Conservation (phyloP, 2,888 invertebrate genomes). For the Gasteruption jaculator region DNA sequence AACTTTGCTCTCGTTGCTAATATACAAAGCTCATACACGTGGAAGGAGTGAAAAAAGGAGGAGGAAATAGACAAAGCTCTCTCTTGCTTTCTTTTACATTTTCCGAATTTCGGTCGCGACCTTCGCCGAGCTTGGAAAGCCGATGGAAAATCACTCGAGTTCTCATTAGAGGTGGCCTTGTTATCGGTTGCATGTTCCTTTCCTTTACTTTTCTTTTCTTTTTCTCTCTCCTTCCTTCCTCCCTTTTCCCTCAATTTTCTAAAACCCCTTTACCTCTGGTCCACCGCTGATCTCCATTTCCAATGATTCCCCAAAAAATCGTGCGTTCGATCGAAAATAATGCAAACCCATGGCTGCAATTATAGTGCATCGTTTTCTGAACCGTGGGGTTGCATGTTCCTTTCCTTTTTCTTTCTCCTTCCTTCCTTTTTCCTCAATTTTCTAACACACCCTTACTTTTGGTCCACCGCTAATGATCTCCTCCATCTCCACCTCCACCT, state of each 20-base stretch:
- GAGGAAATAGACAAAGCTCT: conserved; percentile 13
- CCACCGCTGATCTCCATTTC: too few relatives aligned
- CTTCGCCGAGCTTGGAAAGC: conserved; percentile 32
- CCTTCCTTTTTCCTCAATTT: neutral
- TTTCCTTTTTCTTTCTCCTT: neutral
- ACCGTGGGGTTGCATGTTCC: too few relatives aligned
- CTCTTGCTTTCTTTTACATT: conserved; percentile 22
- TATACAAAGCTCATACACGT: too few relatives aligned
- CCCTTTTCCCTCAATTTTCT: neutral
- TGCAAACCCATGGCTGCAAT: too few relatives aligned
- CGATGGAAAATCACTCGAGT: conserved; percentile 42
- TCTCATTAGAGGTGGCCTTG: conserved; percentile 44
- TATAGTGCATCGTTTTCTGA: neutral
- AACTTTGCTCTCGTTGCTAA: too few relatives aligned
- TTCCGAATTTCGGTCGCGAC: conserved; percentile 33
- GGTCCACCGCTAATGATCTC: neutral
- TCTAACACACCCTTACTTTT: neutral
- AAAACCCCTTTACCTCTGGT: too few relatives aligned
- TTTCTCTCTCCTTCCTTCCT: neutral
- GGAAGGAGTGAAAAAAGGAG: neutral
- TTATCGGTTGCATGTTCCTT: conserved; percentile 23
- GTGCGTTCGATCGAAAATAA: too few relatives aligned
- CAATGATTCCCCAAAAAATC: too few relatives aligned
- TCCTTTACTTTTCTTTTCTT: neutral
- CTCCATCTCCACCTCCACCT: neutral